These are phyloP conservation scores for Tiphia femorata DNA, from an alignment of 2,888 invertebrate genomes.

Conservation along the genomic window DNA sequence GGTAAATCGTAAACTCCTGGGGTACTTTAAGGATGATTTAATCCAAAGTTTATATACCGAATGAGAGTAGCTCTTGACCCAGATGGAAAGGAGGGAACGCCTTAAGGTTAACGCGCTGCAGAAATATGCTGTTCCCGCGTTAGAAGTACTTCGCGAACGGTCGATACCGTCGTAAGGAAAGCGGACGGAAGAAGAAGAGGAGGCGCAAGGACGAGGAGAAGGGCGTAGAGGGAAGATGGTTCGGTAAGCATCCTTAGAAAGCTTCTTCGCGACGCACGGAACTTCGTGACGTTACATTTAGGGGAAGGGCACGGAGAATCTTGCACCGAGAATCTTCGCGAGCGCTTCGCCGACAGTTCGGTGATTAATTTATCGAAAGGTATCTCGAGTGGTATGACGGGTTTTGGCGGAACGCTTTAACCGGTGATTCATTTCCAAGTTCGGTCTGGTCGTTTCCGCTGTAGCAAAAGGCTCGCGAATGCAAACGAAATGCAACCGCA, in stretches of 20 bases:
- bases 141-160: neutral
- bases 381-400: constrained; percentile 20
- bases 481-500: neutral
- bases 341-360: constrained; percentile 28
- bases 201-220: constrained; percentile 14
- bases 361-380: constrained; percentile 35
- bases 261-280: constrained; percentile 16
- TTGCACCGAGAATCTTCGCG: constrained; percentile 16
- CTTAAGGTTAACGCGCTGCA: neutral
- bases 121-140: neutral
- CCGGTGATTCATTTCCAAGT: constrained; percentile 7
- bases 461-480: neutral
- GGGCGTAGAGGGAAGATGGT: neutral
- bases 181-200: neutral
- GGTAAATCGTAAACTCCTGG: constrained; percentile 33
- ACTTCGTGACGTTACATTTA: too few species aligned
- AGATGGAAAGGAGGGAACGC: neutral
- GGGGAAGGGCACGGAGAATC: too few species aligned
- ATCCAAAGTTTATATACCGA: constrained; percentile 35
- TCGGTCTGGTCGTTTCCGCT: neutral
- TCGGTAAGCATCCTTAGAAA: neutral
- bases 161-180: neutral
- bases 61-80: constrained; percentile 16
- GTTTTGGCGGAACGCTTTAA: neutral
- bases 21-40: constrained; percentile 46